Percentiles rank a stretch among this genome's conserved stretches.
Conservation (phyloP, 2,888 invertebrate species). For the Xestoiulus laeticollis region DNA sequence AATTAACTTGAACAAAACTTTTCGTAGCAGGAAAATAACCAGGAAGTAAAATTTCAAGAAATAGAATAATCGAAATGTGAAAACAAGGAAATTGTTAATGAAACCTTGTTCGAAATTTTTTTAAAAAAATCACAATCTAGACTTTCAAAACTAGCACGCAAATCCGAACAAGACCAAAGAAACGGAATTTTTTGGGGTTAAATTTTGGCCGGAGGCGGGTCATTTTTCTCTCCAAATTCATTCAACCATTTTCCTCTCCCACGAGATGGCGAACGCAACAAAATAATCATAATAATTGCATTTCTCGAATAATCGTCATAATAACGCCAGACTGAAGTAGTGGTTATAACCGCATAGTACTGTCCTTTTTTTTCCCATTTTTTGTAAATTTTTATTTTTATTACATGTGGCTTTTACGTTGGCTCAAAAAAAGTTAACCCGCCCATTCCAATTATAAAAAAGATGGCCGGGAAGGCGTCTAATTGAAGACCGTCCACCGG, state of each 20-base stretch:
- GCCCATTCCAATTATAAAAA: slow-evolving; percentile 18
- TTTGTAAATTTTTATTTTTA: neutral
- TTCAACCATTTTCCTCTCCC: slow-evolving; percentile 1
- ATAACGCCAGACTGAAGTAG: neutral
- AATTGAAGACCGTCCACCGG: slow-evolving; percentile 26
- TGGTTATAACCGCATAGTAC: neutral
- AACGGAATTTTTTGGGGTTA: neutral
- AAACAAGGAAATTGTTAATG: neutral
- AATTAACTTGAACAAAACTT: too few species aligned
- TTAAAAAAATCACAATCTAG: neutral
- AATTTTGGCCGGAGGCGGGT: neutral
- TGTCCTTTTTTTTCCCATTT: neutral
- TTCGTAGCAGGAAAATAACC: neutral
- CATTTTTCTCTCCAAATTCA: slow-evolving; percentile 1
- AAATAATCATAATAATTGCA: slow-evolving; percentile 18
- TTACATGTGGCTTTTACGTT: slow-evolving; percentile 2
- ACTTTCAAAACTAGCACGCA: neutral
- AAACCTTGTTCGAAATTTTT: neutral
- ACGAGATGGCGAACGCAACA: neutral
- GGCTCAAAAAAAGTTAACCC: slow-evolving; percentile 10
- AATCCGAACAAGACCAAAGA: neutral
- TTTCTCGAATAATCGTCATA: slow-evolving; percentile 24
- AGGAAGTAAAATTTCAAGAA: neutral
- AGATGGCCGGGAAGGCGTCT: slow-evolving; percentile 3
- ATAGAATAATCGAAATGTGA: neutral